phyloP scores from a whole-genome alignment of 2,113 vertebrate species.

The Garra rufa region DNA sequence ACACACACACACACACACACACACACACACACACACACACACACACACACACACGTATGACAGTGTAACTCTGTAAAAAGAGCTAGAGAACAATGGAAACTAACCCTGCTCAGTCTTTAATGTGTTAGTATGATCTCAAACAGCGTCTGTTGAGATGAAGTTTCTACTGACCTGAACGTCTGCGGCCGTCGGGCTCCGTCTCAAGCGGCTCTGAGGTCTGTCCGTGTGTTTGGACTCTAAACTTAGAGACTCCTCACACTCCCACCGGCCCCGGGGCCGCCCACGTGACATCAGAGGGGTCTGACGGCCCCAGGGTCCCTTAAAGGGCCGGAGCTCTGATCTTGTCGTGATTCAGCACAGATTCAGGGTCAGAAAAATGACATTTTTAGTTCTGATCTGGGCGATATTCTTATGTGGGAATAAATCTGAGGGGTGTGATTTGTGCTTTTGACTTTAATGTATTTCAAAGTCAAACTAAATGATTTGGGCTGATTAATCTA shows the following conservation, averaged over 20 bases:
- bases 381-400: too few relatives aligned
- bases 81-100: neutral
- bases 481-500: neutral
- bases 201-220: neutral
- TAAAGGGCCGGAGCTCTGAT: neutral
- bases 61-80: neutral
- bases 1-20: too few relatives aligned
- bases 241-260: slow-evolving; percentile 12
- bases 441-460: neutral
- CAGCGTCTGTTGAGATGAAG: neutral
- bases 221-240: slow-evolving; percentile 1
- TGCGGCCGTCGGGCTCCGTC: neutral
- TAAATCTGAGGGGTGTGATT: too few relatives aligned
- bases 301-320: neutral
- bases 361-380: too few relatives aligned
- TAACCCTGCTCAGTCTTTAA: neutral
- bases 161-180: slow-evolving; percentile 9
- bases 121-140: neutral
- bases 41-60: neutral
- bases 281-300: slow-evolving; percentile 17
- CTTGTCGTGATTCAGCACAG: neutral
- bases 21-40: neutral
- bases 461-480: too few relatives aligned
- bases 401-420: too few relatives aligned
- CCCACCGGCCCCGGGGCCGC: neutral